phyloP scores from a whole-genome alignment of 2,113 vertebrate genomes.

The Colius striatus region DNA sequence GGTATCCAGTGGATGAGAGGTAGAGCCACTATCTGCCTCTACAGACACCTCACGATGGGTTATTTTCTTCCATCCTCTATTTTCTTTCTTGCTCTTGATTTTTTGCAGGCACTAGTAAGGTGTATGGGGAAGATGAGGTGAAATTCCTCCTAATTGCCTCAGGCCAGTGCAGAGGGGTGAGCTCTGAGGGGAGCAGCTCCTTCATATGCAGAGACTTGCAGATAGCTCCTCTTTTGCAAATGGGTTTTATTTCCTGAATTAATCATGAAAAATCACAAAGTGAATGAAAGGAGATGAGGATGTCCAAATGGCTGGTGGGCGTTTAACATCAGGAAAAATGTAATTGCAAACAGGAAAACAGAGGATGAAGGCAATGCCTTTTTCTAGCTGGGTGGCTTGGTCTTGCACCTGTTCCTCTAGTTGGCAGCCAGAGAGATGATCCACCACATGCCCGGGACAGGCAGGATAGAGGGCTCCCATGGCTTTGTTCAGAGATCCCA shows the following conservation, averaged over 20 bases:
- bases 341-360: neutral
- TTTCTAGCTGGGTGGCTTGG: neutral
- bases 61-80: neutral
- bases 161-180: neutral
- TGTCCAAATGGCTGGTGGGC: neutral
- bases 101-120: neutral
- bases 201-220: neutral
- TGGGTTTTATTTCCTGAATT: neutral
- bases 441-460: fast-evolving
- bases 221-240: neutral
- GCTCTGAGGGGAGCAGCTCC: neutral
- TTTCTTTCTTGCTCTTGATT: neutral
- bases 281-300: neutral
- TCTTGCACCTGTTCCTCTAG: neutral
- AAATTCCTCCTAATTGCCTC: neutral
- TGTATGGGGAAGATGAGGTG: neutral
- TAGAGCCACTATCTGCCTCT: neutral
- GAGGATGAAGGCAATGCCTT: neutral
- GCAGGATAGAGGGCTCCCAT: neutral
- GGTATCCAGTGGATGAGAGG: neutral
- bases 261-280: neutral
- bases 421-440: neutral
- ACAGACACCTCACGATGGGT: neutral
- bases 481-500: neutral
- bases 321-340: neutral